Percentiles rank a stretch among this genome's conserved stretches.
phyloP scores from a whole-genome alignment of 2,888 invertebrate species.

The Synergus japonicus region DNA sequence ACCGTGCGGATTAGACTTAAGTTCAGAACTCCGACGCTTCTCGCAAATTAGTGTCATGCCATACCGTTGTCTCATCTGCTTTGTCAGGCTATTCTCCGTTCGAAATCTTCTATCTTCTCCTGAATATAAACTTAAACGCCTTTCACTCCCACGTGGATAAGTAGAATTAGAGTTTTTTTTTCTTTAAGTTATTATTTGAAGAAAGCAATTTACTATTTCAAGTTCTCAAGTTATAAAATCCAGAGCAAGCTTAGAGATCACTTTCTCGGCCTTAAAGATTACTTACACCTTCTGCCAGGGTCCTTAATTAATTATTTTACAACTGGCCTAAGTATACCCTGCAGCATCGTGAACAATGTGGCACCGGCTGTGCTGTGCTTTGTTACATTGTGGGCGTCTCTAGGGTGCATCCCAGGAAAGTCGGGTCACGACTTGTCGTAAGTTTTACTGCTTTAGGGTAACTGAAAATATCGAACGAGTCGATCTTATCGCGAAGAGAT shows the following conservation, averaged over 20 bases:
- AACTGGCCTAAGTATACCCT: slow-evolving; percentile 22
- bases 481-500: slow-evolving; percentile 18
- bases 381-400: slow-evolving; percentile 12
- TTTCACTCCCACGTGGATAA: background rate
- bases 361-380: background rate
- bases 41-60: slow-evolving; percentile 39
- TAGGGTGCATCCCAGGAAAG: slow-evolving; percentile 24
- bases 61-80: slow-evolving; percentile 33
- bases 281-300: background rate
- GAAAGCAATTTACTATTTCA: too few relatives aligned
- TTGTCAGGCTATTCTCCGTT: slow-evolving; percentile 31
- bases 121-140: slow-evolving; percentile 3
- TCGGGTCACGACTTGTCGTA: slow-evolving; percentile 40
- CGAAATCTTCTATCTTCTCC: background rate
- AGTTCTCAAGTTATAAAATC: too few relatives aligned
- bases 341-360: slow-evolving; percentile 16
- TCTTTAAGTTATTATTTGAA: too few relatives aligned
- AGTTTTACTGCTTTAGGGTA: slow-evolving; percentile 30
- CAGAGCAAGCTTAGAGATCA: background rate
- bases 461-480: slow-evolving; percentile 32
- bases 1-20: slow-evolving; percentile 27
- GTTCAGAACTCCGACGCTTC: slow-evolving; percentile 13
- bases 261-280: background rate
- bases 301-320: slow-evolving; percentile 26
- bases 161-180: background rate